A percentile compares a stretch with the other conserved stretches of the same genome.
These are phyloP conservation scores for Hydrotaea cyrtoneurina DNA, from an alignment of 2,888 invertebrate genomes.

Conservation along the genomic window DNA sequence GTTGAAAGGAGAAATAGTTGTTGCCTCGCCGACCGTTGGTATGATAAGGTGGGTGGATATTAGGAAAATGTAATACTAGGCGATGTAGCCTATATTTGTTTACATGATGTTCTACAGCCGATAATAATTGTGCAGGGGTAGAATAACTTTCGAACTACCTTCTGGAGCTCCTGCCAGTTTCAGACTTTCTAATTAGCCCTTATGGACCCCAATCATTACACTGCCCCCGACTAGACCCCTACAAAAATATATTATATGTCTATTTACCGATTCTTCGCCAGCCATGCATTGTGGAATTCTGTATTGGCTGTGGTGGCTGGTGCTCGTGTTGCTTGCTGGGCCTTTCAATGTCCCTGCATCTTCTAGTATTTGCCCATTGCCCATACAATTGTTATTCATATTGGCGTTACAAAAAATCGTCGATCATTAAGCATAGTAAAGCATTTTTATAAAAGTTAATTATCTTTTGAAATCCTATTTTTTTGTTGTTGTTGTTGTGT, in stretches of 20 bases:
- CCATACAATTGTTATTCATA: conserved; percentile 67
- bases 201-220: neutral
- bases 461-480: conserved; percentile 64
- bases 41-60: neutral
- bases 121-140: too few relatives aligned
- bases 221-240: neutral
- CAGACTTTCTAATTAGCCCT: too few relatives aligned
- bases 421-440: conserved; percentile 67
- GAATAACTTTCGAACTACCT: too few relatives aligned
- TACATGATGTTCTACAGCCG: too few relatives aligned
- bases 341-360: conserved; percentile 47
- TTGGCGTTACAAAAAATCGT: conserved; percentile 67
- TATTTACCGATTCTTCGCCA: conserved; percentile 32
- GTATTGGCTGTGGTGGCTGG: conserved; percentile 49
- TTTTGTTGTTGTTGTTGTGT: neutral
- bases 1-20: conserved; percentile 80
- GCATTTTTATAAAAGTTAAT: conserved; percentile 68
- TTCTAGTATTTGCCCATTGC: conserved; percentile 17
- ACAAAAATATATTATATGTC: neutral
- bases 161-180: too few relatives aligned
- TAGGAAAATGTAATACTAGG: too few relatives aligned
- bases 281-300: conserved; percentile 22
- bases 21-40: conserved; percentile 40
- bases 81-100: too few relatives aligned
- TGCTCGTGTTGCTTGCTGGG: neutral